Evolutionary conservation across 2,113 vertebrate genomes (phyloP).

Genomic region (Nettapus auritus): DNA sequence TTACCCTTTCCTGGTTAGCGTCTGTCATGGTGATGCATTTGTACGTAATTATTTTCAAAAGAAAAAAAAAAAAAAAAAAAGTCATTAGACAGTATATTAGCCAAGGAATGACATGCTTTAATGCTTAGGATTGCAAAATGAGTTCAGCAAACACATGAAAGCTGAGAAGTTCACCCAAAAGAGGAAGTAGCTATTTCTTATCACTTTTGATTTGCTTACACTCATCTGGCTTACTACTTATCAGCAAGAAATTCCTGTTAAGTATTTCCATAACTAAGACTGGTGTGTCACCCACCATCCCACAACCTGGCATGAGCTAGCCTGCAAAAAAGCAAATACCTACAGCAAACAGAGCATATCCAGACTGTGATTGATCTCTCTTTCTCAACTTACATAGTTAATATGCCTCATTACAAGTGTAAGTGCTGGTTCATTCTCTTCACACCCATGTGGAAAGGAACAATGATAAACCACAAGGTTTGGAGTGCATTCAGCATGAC

Average conservation of each 20-base stretch:
- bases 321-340: not conserved
- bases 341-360: not conserved
- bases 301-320: not conserved
- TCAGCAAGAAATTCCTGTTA: not conserved
- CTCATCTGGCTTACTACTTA: not conserved
- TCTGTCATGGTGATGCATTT: not conserved
- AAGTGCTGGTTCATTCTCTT: not conserved
- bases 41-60: not conserved
- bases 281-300: not conserved
- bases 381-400: not conserved
- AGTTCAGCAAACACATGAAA: not conserved
- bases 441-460: not conserved
- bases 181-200: constrained; percentile 1
- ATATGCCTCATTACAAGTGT: not conserved
- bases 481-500: not conserved
- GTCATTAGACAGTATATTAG: not conserved
- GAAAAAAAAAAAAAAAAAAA: not conserved
- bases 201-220: not conserved
- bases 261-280: not conserved
- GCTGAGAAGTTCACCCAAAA: not conserved
- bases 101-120: not conserved
- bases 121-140: not conserved
- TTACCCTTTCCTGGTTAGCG: not conserved
- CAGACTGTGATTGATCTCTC: not conserved
- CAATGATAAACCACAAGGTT: rapidly evolving